Base-by-base conservation (phyloP, 2,113 vertebrate genomes). In the Monarcha castaneiventris region DNA sequence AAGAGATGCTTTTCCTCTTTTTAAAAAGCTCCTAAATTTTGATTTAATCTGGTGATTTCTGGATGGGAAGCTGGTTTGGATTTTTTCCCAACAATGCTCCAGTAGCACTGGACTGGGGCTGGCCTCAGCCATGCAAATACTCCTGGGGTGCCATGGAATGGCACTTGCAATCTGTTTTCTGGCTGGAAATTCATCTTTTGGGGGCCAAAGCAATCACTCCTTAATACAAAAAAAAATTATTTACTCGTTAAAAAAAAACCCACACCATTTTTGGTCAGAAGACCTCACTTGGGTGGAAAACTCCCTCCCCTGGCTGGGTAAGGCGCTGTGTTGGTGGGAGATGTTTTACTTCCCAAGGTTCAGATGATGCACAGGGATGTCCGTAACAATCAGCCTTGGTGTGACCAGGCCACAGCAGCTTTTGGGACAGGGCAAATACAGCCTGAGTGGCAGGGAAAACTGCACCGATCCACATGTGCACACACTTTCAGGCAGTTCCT, bases 331-430 rank as follows among this genome's bases (percentile, higher is more conserved):
- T 18, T 3, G 5, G 33, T 26, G 75, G 8, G 11, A 23, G 61
- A 72, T 43, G 27, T 71, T 63, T 74, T 32, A 72, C n/a, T 49
- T 73, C 56, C 39, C 1, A 8, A 39, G 35, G 33, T 55, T 71
- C 1, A 13, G 39, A 39, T 59, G 58, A 63, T 67, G 74, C 29
- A 43, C 14, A 2, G 30, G 54, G 51, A 84, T 3, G 5, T 19
- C 2, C 11, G 32, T 52, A 56, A 56, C 0, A 0, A 77, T 81
- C 41, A 13, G 33, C 27, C 41, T 51, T 43, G 43, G 26, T 64
- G 62, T 51, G 54, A 82, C 1, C 9, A 93, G 79, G 64, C 44
- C 30, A 54, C 56, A 49, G 64, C 18, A n/a, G 37, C 37, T 59
- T 18, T 20, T 86, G 69, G 77, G 55, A 84, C 7, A 43, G 78